Conservation (phyloP, 2,113 vertebrate genomes). For the Sturnus vulgaris region DNA sequence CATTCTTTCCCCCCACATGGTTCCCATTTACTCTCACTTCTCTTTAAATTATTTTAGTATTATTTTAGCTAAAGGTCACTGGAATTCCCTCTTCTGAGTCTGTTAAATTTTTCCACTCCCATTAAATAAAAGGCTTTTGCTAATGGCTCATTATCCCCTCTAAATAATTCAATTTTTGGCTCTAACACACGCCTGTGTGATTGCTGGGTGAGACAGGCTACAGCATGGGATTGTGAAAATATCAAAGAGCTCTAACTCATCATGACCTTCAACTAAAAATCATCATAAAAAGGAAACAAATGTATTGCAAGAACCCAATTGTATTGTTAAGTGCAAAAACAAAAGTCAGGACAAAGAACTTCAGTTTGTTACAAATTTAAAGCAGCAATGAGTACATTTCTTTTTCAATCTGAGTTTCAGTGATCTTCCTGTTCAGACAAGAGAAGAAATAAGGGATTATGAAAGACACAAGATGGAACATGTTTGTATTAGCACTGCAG, state of each 20-base stretch:
- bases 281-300: neutral
- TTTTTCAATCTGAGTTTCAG: neutral
- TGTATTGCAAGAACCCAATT: neutral
- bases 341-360: neutral
- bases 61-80: slow-evolving; percentile 27
- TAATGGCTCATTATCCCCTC: neutral
- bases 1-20: neutral
- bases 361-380: neutral
- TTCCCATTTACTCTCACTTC: slow-evolving; percentile 34
- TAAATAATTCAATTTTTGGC: neutral
- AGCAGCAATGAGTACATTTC: neutral
- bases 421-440: neutral
- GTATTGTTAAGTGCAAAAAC: slow-evolving; percentile 28
- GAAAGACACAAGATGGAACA: neutral
- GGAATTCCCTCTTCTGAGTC: slow-evolving; percentile 16
- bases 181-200: neutral
- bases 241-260: neutral
- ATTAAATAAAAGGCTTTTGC: neutral
- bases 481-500: neutral
- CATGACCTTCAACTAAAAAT: neutral
- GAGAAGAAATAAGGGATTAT: neutral
- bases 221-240: neutral
- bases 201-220: neutral
- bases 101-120: neutral
- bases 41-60: neutral